Base-by-base conservation (phyloP, 2,113 vertebrate species). In the Cromileptes altivelis region DNA sequence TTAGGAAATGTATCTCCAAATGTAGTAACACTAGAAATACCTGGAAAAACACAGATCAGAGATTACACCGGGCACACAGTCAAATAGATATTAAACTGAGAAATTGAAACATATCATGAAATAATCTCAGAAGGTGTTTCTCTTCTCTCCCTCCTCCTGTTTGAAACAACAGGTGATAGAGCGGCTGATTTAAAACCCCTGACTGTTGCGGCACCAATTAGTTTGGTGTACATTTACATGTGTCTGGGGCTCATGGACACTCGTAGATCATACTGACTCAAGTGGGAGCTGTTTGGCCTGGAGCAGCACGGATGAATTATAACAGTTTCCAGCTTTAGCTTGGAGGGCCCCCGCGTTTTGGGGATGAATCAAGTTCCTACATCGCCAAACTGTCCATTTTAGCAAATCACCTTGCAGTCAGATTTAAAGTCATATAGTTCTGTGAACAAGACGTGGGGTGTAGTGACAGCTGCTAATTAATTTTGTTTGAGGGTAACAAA, bases 261-360 rank as follows among this genome's bases (percentile, higher is more conserved):
- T 91, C 88, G 70, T 93, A 93, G 78, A 92, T 93, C 92, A 93
- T 70, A 49, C 74, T 86, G 80, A 87, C 90, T 93, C 87, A 80
- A 85, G 93, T 91, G 93, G 92, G 93, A 93, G 93, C 88, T n/a
- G 85, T 90, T 92, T 93, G 89, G 92, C 89, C 87, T 45, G 80
- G 70, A 91, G 90, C 89, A 25, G 73, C 62, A 27, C 55, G 62
- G 74, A 88, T 93, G 91, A 93, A 85, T 92, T 91, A 93, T 88
- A 85, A 85, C 81, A 68, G 76, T 85, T 92, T 85, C 72, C 85
- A 89, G 80, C 86, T 85, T 73, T 42, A 52, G 71, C 70, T 80
- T 60, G 75, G 73, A 91, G 89, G 89, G 83, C 80, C 85, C 87
- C 87, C 18, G 2, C 86, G 87, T 86, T 91, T 71, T 82, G 71